Evolutionary conservation across 2,888 invertebrate genomes (phyloP), one percentile per base, ranked within the genome.

Genomic region (Ophioninae sp.): DNA sequence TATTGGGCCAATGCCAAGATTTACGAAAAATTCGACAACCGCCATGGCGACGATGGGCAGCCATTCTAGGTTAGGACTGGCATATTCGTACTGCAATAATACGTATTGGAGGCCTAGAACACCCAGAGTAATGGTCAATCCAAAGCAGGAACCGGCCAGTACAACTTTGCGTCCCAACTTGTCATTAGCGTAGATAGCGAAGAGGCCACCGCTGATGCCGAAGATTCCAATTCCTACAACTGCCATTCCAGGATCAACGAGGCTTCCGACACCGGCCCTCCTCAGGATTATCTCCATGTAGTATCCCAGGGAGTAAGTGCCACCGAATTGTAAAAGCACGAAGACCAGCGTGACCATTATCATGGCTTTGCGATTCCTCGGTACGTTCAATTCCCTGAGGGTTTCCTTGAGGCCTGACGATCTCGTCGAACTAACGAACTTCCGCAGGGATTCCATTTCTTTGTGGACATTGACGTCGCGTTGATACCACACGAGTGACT

Each of bases 251-350:
- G 90, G 87, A 9, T 85, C 22, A 10, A 90, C 79, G 3, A 84
- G 44, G 1, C 83, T 85, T 13, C 59, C 71, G 0, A 89, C 84
- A 51, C 86, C 73, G 7, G 87, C 88, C 0, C 85, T 75, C 0
- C 63, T 86, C 6, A 90, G 41, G 37, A 91, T 90, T n/a, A 86
- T 89, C 82, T 89, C 89, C 88, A 88, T 88, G 61, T 90, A 90
- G 23, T 85, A 89, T 0, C 78, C 65, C 13, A 91, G 37, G 7
- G 81, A 87, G 67, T 90, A 89, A 0, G 91, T 71, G 13, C 92
- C 92, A 79, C 89, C 88, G 6, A 91, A 59, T 67, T 92, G 92
- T 79, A 89, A 85, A 72, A 91, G 90, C 13, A 90, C 83, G 73
- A 89, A 90, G 0, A 92, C 79, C 0, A 88, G 63, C 3, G 85